These are phyloP conservation scores for Thalassarche chlororhynchos DNA, from an alignment of 2,113 vertebrate genomes.

Conservation along the genomic window DNA sequence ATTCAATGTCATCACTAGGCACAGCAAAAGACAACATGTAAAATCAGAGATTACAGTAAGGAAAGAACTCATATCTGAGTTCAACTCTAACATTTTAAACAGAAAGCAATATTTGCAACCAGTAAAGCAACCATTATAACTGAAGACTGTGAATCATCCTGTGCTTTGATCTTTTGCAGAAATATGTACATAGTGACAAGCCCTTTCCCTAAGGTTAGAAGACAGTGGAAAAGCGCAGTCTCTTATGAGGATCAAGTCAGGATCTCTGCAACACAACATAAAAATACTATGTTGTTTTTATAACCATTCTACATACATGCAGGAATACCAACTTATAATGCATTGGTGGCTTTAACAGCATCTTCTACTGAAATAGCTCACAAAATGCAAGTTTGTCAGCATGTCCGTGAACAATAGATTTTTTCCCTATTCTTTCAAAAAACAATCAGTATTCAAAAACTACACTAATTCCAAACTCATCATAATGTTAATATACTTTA, in stretches of 20 bases:
- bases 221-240: neutral
- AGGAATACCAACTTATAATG: neutral
- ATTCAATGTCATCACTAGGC: neutral
- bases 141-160: neutral
- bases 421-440: neutral
- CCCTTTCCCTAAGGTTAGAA: neutral
- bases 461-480: neutral
- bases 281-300: neutral
- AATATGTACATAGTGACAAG: neutral
- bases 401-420: fast-evolving
- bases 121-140: neutral
- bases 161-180: neutral
- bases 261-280: neutral
- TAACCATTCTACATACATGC: neutral
- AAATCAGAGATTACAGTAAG: neutral
- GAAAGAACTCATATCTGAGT: neutral
- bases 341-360: neutral
- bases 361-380: neutral
- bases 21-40: neutral
- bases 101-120: neutral
- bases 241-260: neutral
- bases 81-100: neutral
- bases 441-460: neutral
- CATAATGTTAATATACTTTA: neutral
- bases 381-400: neutral